Evolutionary conservation across 2,888 invertebrate species (phyloP), one percentile per base, ranked within the genome.

Genomic region (Mesoligia furuncula): DNA sequence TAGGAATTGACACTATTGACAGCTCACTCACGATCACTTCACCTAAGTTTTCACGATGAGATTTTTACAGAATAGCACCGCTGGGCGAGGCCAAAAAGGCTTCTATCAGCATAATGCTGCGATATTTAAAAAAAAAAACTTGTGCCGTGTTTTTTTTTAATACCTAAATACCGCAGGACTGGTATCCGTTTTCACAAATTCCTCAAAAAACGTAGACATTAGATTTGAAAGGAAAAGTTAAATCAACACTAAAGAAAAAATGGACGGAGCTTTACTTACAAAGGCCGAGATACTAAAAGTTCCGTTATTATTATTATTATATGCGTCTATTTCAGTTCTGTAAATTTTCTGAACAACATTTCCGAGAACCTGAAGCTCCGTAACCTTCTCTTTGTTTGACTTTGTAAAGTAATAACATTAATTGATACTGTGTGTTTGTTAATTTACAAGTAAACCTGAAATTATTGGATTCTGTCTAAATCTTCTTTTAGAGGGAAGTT

Each of bases 341-440:
- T 39, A 39, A 62, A 68, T 72, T 77, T 27, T 51, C 2, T 24
- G 11, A 77, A 78, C 15, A 77, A 81, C 54, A 54, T 79, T 83
- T 73, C 83, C 79, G 39, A 24, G 24, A 62, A 67, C 69, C 48
- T 36, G 57, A 76, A 78, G 27, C 36, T 62, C 61, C 45, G 45
- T 68, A 83, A 31, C 54, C 48, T 57, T 80, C 61, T 39, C 48
- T 80, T 79, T 81, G 66, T 68, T 45, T 36, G 72, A 83, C 70
- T 75, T 79, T 45, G 24, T 65, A 64, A 84, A 79, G 79, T 70
- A 79, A 81, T 70, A 70, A 73, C 66, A 75, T 83, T 75, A 82
- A 80, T 82, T 71, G 62, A 75, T 75, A 82, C 71, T 24, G 64
- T 66, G 66, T 62, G 61, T 57, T 71, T 79, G 61, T 80, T 75